phyloP scores from a whole-genome alignment of 1,140 invertebrate genomes.

The Achatina immaculata region DNA sequence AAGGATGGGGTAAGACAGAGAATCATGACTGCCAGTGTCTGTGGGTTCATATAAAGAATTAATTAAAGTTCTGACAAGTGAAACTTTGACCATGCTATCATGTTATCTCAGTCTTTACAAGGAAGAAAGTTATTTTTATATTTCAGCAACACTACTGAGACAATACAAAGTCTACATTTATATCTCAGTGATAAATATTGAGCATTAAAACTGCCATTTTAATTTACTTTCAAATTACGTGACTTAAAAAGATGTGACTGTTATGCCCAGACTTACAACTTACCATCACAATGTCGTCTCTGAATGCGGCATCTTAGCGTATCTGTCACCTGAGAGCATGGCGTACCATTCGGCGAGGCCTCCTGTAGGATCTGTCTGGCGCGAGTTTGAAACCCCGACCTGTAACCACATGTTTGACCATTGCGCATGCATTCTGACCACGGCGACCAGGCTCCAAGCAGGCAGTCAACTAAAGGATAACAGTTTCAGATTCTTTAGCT shows the following conservation, averaged over 20 bases:
- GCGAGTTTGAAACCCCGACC: constrained; percentile 56
- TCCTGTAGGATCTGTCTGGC: constrained; percentile 51
- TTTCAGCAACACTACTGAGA: neutral
- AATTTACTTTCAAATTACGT: neutral
- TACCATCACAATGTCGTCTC: constrained; percentile 48
- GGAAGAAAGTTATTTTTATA: neutral
- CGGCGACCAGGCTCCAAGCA: constrained; percentile 58
- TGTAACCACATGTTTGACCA: constrained; percentile 64
- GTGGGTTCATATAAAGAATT: too few relatives aligned
- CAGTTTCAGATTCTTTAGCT: neutral
- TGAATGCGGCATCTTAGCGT: constrained; percentile 49
- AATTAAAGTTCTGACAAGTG: too few relatives aligned
- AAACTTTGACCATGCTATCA: too few relatives aligned
- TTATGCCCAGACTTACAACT: constrained; percentile 5
- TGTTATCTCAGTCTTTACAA: too few relatives aligned
- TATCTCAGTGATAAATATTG: neutral
- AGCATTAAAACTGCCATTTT: neutral
- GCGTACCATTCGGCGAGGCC: constrained; percentile 52
- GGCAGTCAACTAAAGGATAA: constrained; percentile 60
- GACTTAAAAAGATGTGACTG: neutral
- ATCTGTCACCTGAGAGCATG: constrained; percentile 43
- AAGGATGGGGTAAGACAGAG: too few relatives aligned
- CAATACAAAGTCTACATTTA: neutral
- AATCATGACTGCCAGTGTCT: too few relatives aligned
- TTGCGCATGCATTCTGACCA: constrained; percentile 62